Evolutionary conservation across 1,140 invertebrate species (phyloP), one percentile per base, ranked within the genome.

Genomic region (Gonatopus flavifemur): DNA sequence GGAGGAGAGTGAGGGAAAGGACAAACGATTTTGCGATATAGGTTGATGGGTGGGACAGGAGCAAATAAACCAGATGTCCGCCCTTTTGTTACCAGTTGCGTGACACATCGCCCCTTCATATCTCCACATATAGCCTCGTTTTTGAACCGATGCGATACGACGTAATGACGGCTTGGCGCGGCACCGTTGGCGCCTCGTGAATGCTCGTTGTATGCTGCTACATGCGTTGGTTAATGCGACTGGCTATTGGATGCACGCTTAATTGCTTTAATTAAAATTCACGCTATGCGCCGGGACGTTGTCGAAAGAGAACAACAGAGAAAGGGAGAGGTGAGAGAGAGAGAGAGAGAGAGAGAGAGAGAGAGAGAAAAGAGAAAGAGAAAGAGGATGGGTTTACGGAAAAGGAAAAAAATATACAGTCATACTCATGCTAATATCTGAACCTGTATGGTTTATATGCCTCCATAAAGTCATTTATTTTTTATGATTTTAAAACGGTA

Each of bases 251-350:
- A 68, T 59, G 62, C 59, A 63, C 62, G 64, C 66, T 69, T 71
- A 71, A 71, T 71, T 70, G 69, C 67, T 72, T 72, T 72, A 69
- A 72, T 72, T 72, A 70, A 72, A 72, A 72, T 70, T 71, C 66
- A 70, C 64, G 49, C 52, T 52, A 57, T 60, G 60, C 59, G 52
- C 42, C 62, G 54, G 57, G 55, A 57, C 59, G 49, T 55, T 52
- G 57, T 31, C 35, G 45, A 19, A 22, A 30, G 38, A 28, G 24
- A 39, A 19, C 35, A 40, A 19, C 30, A 30, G 38, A 28, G 24
- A 39, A 19, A 16, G 25, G 3, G 35, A 33, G 32, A 9, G 51
- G 13, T 3, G 19, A 3, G 12, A 24, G 13, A 21, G 19, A 8
- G 13, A 20, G n/a, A 15, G 13, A n/a, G 18, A 38, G 32, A 35